These are phyloP conservation scores for Thereuonema tuberculata DNA, from an alignment of 1,140 invertebrate species.

Conservation along the genomic window DNA sequence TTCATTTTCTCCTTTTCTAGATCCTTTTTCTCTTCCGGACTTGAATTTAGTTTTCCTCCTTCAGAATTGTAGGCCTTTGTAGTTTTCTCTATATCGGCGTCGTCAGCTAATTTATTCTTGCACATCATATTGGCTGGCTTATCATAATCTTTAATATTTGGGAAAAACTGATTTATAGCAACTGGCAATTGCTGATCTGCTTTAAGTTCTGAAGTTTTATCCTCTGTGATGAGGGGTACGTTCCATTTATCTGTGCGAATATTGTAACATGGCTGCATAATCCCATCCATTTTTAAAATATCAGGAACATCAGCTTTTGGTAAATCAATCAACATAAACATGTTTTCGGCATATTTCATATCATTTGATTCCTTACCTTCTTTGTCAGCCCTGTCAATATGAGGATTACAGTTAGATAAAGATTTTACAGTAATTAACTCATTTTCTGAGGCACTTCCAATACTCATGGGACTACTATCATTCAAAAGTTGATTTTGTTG, in stretches of 20 bases:
- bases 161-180: too few species aligned
- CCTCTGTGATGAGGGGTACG: too few species aligned
- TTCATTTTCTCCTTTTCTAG: too few species aligned
- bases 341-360: neutral
- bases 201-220: too few species aligned
- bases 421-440: neutral
- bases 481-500: neutral
- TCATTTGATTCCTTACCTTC: neutral
- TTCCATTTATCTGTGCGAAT: too few species aligned
- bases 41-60: slow-evolving; percentile 13
- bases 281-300: neutral
- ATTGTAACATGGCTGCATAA: too few species aligned
- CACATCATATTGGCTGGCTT: too few species aligned
- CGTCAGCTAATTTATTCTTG: too few species aligned
- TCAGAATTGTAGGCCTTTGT: too few species aligned
- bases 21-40: neutral
- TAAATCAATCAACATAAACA: neutral
- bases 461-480: neutral
- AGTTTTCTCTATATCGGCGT: too few species aligned
- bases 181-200: too few species aligned
- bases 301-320: neutral
- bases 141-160: too few species aligned
- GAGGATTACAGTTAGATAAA: neutral
- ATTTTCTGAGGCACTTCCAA: neutral
- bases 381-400: neutral